Evolutionary conservation across 2,797 vertebrate species (phyloP), one percentile per base, ranked within the genome.

Genomic region (Tauraco hartlaubi): DNA sequence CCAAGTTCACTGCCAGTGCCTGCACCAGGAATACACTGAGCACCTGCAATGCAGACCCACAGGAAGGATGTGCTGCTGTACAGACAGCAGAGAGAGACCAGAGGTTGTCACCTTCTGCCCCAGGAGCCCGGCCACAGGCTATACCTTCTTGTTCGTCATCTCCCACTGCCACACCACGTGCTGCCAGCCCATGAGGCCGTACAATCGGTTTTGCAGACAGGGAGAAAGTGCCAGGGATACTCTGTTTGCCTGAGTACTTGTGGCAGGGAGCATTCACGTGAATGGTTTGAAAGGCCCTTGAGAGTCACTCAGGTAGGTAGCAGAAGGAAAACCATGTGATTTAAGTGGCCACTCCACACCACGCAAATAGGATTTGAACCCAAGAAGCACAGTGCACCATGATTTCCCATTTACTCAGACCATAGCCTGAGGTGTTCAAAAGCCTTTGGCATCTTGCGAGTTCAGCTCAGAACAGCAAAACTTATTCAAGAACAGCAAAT

Each of bases 341-440:
- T 85, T 28, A 64, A 91, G 89, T 80, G 92, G 58, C 76, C 85
- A 33, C 92, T 96, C 67, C 8, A 23, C 52, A 54, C 80, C 74
- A 31, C 39, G 89, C 35, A 54, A 90, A 79, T 6, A 49, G 52
- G 46, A 18, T 92, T 66, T 78, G 82, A 81, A 10, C 69, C 82
- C 2, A 0, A 80, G 67, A 85, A 88, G 56, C 7, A 3, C 74
- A 69, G 83, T 6, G 2, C 74, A 48, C 44, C 35, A 5, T 56
- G 68, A 92, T 3, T n/a, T 83, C 31, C 79, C 12, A 0, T 37
- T 76, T 26, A n/a, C 69, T 82, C 83, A 35, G 76, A 10, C 58
- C 63, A 12, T 10, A 84, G 82, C 46, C 80, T 1, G 0, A 22
- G 49, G 15, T 9, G 22, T 76, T 83, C 84, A 23, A 29, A 48